phyloP scores from a whole-genome alignment of 2,113 vertebrate genomes.

The Microcebus griseorufus region DNA sequence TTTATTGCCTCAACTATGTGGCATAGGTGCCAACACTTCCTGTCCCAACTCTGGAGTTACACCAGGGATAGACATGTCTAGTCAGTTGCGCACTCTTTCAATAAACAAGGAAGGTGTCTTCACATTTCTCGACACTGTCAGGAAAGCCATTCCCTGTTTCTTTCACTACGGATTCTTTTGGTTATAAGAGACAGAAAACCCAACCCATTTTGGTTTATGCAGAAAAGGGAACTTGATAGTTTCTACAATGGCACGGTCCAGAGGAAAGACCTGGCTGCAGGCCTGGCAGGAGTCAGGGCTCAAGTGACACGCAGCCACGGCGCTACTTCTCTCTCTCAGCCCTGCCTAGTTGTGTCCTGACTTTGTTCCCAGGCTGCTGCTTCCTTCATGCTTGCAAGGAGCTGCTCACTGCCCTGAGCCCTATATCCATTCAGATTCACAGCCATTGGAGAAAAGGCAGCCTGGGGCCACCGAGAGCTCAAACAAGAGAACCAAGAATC shows the following conservation, averaged over 20 bases:
- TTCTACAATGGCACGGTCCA: not conserved
- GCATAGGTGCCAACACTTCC: not conserved
- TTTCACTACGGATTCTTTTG: not conserved
- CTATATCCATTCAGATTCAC: not conserved
- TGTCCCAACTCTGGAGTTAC: not conserved
- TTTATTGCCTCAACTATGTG: conserved; percentile 2
- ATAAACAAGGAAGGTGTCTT: not conserved
- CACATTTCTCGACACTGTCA: not conserved
- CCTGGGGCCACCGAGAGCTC: not conserved
- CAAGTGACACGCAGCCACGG: rapidly evolving
- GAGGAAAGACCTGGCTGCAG: not conserved
- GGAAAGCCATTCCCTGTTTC: not conserved
- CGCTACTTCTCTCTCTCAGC: not conserved
- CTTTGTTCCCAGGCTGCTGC: not conserved
- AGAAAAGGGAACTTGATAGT: not conserved
- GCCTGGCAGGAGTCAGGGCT: not conserved
- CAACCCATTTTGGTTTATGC: not conserved
- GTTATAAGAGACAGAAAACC: not conserved
- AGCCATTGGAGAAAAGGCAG: not conserved
- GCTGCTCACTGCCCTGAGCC: not conserved
- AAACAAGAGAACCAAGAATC: not conserved
- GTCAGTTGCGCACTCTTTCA: not conserved
- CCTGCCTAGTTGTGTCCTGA: not conserved
- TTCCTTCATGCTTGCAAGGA: not conserved
- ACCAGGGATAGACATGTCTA: not conserved